Evolutionary conservation across 2,797 vertebrate genomes (phyloP).

Genomic region (Saxicola maurus): DNA sequence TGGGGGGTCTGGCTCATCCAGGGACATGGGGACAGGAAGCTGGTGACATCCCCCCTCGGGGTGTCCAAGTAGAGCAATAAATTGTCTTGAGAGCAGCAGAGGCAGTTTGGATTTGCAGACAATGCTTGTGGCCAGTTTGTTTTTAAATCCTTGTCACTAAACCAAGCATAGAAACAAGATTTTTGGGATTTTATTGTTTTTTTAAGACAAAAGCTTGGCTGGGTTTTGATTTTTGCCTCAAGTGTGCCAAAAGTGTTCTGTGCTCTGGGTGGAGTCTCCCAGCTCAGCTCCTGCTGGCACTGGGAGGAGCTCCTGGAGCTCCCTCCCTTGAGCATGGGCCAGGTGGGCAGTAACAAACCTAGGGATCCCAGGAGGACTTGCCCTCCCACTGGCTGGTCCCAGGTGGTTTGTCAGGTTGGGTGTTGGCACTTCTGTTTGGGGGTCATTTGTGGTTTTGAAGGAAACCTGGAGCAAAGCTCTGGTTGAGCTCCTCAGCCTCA

Average conservation of each 20-base stretch:
- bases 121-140: neutral
- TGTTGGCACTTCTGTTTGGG: neutral
- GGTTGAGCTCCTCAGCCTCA: neutral
- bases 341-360: neutral
- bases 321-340: neutral
- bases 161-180: neutral
- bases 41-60: neutral
- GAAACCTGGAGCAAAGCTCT: neutral
- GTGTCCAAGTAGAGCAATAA: slow-evolving; percentile 9
- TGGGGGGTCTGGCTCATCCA: neutral
- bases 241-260: neutral
- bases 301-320: neutral
- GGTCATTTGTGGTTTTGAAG: neutral
- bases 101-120: neutral
- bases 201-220: neutral
- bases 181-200: neutral
- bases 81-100: neutral
- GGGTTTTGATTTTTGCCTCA: neutral
- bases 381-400: neutral
- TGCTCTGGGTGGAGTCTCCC: neutral
- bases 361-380: neutral
- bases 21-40: neutral
- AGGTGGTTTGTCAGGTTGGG: neutral
- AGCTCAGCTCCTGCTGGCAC: neutral
- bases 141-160: neutral